Conservation (phyloP, 2,797 vertebrate species). For the Coreius guichenoti region DNA sequence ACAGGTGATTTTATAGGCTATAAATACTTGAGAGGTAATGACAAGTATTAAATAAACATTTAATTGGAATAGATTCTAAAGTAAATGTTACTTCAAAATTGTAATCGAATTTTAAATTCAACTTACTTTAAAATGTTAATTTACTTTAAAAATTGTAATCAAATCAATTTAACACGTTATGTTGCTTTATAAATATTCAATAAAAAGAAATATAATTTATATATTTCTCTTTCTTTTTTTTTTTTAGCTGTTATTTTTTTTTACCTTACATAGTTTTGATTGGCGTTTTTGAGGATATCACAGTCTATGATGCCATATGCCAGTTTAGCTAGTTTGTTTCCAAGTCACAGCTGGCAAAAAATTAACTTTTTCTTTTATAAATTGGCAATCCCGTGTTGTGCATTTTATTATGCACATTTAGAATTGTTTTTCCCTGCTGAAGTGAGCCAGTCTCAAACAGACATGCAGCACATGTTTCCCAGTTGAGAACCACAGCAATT, state of each 20-base stretch:
- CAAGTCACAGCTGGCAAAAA: neutral
- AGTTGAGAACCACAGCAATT: neutral
- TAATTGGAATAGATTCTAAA: neutral
- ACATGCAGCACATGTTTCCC: neutral
- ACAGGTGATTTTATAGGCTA: too few species aligned
- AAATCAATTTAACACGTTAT: too few species aligned
- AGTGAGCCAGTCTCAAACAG: neutral
- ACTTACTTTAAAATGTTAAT: neutral
- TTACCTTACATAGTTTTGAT: too few species aligned
- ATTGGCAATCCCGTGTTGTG: neutral
- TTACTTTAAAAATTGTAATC: neutral
- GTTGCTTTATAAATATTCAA: too few species aligned
- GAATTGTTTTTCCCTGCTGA: neutral
- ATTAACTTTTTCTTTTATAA: neutral
- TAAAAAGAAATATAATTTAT: too few species aligned
- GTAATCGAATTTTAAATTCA: neutral
- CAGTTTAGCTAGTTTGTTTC: neutral
- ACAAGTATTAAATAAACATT: neutral
- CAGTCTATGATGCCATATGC: neutral
- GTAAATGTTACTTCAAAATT: neutral
- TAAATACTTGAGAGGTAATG: too few species aligned
- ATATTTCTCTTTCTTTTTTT: too few species aligned
- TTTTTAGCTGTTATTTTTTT: too few species aligned
- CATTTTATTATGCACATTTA: neutral
- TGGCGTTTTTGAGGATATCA: neutral